Evolutionary conservation across 2,888 invertebrate genomes (phyloP).

Genomic region (Platynereis dumerilii): DNA sequence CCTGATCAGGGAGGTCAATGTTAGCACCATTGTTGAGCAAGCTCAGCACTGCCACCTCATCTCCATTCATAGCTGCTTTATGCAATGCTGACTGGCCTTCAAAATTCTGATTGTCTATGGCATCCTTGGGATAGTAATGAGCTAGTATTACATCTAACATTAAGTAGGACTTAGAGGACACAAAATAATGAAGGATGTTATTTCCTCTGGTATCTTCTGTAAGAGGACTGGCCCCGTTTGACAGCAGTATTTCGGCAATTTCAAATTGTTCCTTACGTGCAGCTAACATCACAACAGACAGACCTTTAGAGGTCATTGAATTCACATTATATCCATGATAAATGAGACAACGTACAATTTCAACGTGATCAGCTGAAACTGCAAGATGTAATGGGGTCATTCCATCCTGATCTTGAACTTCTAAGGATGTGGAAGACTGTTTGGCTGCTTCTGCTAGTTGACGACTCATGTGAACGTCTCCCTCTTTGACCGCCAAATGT

Average conservation of each 20-base stretch:
- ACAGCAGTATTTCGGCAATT: slow-evolving; percentile 1
- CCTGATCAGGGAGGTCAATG: slow-evolving; percentile 1
- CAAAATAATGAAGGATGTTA: neutral
- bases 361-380: too few relatives aligned
- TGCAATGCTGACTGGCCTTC: neutral
- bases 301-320: neutral
- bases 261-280: neutral
- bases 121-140: neutral
- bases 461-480: neutral
- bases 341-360: too few relatives aligned
- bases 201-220: neutral
- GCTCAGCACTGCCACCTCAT: neutral
- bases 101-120: neutral
- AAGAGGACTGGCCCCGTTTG: neutral
- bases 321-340: neutral
- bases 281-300: neutral
- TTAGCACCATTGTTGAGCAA: neutral
- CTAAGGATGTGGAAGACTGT: too few relatives aligned
- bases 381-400: too few relatives aligned
- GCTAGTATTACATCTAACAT: neutral
- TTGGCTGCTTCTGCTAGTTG: neutral
- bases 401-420: too few relatives aligned
- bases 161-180: neutral
- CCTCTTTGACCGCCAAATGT: slow-evolving; percentile 5
- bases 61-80: neutral